These are phyloP conservation scores for Pimpla rufipes DNA, from an alignment of 2,888 invertebrate genomes.

Conservation along the genomic window DNA sequence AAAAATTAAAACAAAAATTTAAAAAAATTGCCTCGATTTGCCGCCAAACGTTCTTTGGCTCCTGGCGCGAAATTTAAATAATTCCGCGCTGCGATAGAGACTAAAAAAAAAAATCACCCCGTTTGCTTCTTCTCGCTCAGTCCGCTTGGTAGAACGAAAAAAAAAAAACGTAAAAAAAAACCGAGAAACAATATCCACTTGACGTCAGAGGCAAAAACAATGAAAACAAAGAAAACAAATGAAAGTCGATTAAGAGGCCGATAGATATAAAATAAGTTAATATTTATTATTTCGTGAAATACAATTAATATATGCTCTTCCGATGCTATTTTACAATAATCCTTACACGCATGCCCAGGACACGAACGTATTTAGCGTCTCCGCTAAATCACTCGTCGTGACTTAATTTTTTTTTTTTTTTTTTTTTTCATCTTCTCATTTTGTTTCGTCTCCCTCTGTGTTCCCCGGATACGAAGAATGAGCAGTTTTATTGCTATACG, in stretches of 20 bases:
- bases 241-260: conserved; percentile 71
- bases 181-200: conserved; percentile 27
- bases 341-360: conserved; percentile 74
- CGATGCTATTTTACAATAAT: conserved; percentile 77
- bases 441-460: conserved; percentile 11
- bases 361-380: conserved; percentile 59
- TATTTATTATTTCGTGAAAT: conserved; percentile 81
- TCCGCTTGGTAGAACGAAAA: conserved; percentile 3
- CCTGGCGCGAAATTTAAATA: background rate
- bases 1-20: background rate
- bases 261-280: conserved; percentile 81
- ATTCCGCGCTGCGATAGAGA: background rate
- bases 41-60: background rate
- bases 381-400: conserved; percentile 41
- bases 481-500: conserved; percentile 76
- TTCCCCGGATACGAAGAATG: conserved; percentile 61
- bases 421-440: background rate
- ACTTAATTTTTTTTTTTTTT: conserved; percentile 6
- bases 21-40: background rate
- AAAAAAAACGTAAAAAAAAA: no score
- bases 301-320: conserved; percentile 80
- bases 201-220: conserved; percentile 44
- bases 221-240: conserved; percentile 61
- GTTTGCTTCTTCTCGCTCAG: conserved; percentile 45
- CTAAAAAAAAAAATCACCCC: background rate